Percentiles rank a stretch among this genome's conserved stretches.
phyloP scores from a whole-genome alignment of 2,113 vertebrate genomes.

The Synodontis membranacea region DNA sequence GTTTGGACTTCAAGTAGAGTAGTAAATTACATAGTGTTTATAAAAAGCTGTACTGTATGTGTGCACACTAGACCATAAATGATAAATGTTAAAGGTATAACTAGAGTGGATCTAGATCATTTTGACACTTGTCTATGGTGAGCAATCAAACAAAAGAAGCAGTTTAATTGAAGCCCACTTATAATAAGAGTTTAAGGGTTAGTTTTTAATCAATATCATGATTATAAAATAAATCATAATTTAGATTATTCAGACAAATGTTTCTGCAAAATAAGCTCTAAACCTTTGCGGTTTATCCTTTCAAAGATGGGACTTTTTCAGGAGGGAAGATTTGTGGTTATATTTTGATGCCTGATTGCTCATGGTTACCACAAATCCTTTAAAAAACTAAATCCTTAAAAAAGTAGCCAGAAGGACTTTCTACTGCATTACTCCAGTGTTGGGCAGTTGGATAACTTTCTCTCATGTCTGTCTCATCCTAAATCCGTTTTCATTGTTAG shows the following conservation, averaged over 20 bases:
- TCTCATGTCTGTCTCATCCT: neutral
- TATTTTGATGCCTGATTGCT: neutral
- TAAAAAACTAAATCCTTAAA: too few relatives aligned
- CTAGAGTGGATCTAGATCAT: neutral
- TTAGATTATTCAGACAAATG: neutral
- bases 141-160: neutral
- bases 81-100: neutral
- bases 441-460: neutral
- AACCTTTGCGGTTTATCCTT: neutral
- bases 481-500: neutral
- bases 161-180: neutral
- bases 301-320: neutral
- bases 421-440: neutral
- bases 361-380: neutral
- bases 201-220: neutral
- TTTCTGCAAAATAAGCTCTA: neutral
- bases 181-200: neutral
- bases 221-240: too few relatives aligned
- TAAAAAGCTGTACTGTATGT: neutral
- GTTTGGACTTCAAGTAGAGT: neutral
- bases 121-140: neutral
- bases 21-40: neutral
- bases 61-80: neutral
- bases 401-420: neutral
- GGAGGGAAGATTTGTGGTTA: neutral